A percentile compares a stretch with the other conserved stretches of the same genome.
Conservation (phyloP, 2,113 vertebrate species). For the Silurus glanis region DNA sequence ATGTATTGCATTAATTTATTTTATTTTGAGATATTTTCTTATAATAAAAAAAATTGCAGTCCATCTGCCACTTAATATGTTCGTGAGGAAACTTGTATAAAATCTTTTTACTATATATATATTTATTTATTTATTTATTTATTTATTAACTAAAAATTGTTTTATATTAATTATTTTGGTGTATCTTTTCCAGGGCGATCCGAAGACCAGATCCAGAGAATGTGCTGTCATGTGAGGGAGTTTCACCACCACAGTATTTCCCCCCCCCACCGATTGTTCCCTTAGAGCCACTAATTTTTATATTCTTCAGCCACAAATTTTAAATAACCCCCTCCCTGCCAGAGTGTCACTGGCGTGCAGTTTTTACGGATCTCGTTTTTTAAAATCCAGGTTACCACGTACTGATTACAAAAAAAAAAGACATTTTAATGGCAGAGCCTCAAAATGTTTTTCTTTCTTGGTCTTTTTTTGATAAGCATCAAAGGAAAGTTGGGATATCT, state of each 20-base stretch:
- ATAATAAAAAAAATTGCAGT: no score
- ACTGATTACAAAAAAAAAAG: slow-evolving; percentile 25
- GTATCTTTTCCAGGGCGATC: slow-evolving; percentile 77
- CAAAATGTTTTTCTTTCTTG: not conserved
- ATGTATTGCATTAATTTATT: no score
- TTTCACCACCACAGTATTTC: slow-evolving; percentile 47
- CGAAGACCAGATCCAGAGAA: slow-evolving; percentile 83
- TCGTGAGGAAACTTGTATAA: no score
- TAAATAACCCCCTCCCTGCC: slow-evolving; percentile 60
- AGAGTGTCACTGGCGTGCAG: slow-evolving; percentile 40
- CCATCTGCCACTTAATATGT: no score
- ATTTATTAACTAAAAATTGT: not conserved
- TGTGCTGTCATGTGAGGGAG: slow-evolving; percentile 89
- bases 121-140: not conserved
- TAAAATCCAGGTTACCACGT: slow-evolving; percentile 49
- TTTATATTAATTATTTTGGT: not conserved
- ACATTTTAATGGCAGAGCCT: not conserved
- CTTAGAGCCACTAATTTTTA: slow-evolving; percentile 81
- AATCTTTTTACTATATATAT: no score
- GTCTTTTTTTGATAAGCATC: not conserved
- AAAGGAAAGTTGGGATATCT: not conserved
- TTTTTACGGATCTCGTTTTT: slow-evolving; percentile 60
- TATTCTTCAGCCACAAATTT: slow-evolving; percentile 65
- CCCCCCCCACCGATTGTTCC: slow-evolving; percentile 48
- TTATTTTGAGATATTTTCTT: no score